phyloP scores from a whole-genome alignment of 2,797 vertebrate genomes.

The Amblyopsis hoosieri region DNA sequence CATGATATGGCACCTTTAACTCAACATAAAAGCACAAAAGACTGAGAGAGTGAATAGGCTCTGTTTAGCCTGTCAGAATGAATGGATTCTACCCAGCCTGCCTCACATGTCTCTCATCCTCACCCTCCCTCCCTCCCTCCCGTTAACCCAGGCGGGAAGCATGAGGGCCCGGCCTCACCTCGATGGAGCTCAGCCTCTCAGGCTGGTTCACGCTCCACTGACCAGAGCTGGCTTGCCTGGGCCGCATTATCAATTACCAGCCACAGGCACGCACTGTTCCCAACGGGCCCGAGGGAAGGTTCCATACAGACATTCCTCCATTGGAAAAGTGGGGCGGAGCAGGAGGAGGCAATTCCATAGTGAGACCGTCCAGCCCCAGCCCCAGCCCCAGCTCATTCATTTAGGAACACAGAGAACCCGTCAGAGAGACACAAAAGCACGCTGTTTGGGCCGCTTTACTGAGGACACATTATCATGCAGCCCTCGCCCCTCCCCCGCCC shows the following conservation, averaged over 20 bases:
- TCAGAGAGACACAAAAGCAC: not conserved
- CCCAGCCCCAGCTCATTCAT: constrained; percentile 17
- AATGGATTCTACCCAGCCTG: constrained; percentile 44
- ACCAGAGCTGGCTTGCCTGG: constrained; percentile 67
- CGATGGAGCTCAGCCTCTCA: constrained; percentile 59
- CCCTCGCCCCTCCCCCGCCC: not conserved
- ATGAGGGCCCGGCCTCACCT: constrained; percentile 48
- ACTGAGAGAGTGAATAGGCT: constrained; percentile 32
- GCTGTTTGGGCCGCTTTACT: constrained; percentile 3
- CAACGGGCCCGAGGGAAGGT: constrained; percentile 64
- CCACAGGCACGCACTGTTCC: constrained; percentile 72
- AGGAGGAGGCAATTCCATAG: constrained; percentile 26
- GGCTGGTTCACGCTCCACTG: constrained; percentile 70
- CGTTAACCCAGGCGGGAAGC: not conserved
- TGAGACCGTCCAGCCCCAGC: constrained; percentile 4
- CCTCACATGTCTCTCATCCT: constrained; percentile 37
- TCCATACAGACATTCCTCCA: constrained; percentile 63
- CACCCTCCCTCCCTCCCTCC: constrained; percentile 7
- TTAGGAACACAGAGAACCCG: constrained; percentile 1
- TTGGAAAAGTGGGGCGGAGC: constrained; percentile 30
- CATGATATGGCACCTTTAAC: not conserved
- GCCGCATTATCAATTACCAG: constrained; percentile 77
- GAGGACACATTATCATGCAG: not conserved
- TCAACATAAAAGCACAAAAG: constrained; percentile 27
- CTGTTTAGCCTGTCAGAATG: constrained; percentile 44